Percentiles rank a stretch among this genome's conserved stretches.
Conservation (phyloP, 2,797 vertebrate species). For the Coranthus polyacanthus region DNA sequence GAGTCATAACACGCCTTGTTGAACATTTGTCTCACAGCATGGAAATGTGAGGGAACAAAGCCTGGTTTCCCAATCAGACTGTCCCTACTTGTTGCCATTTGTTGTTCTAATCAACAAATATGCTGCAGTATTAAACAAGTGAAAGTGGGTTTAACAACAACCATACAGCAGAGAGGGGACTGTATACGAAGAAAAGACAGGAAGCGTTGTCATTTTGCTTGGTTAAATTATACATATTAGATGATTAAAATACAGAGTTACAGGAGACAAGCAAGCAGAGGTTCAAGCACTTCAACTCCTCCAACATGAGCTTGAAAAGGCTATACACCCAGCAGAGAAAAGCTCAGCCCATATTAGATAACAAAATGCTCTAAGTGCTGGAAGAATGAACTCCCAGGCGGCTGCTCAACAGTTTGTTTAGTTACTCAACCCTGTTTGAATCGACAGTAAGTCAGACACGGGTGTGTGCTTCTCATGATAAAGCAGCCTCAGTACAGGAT, state of each 20-base stretch:
- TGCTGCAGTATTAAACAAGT: background rate
- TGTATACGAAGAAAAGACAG: no score
- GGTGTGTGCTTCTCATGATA: constrained; percentile 14
- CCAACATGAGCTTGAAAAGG: constrained; percentile 25
- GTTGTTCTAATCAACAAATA: background rate
- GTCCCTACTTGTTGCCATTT: background rate
- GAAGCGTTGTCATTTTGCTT: background rate
- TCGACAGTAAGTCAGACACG: constrained; percentile 22
- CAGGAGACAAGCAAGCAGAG: no score
- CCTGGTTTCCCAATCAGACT: background rate
- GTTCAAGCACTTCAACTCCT: constrained; percentile 3
- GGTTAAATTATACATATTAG: background rate
- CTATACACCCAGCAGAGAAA: background rate
- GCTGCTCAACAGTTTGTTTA: constrained; percentile 36
- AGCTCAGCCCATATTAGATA: constrained; percentile 36
- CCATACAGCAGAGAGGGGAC: background rate
- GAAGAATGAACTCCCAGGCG: constrained; percentile 5
- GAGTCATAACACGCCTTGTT: background rate
- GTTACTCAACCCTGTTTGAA: constrained; percentile 35
- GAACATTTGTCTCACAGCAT: constrained; percentile 7
- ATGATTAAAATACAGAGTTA: no score
- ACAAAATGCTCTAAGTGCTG: constrained; percentile 5
- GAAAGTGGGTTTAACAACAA: background rate
- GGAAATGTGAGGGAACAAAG: background rate
- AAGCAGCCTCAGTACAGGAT: background rate